phyloP scores from a whole-genome alignment of 2,888 invertebrate genomes.

The Rotaria magnacalcarata region DNA sequence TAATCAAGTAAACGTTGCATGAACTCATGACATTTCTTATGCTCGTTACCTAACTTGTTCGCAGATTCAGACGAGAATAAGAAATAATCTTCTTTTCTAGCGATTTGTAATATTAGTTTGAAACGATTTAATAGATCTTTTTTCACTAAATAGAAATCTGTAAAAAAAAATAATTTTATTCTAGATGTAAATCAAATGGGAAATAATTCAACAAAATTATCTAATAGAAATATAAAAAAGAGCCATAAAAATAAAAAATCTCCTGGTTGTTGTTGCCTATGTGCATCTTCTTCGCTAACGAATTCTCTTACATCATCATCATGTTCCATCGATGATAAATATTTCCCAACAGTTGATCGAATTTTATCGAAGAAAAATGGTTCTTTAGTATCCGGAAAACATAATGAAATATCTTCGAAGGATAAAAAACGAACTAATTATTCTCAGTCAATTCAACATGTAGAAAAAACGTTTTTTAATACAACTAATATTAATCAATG shows the following conservation, averaged over 20 bases:
- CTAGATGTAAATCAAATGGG: background rate
- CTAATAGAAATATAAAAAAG: background rate
- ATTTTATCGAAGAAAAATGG: background rate
- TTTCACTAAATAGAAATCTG: too few relatives aligned
- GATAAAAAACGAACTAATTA: too few relatives aligned
- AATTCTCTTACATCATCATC: background rate
- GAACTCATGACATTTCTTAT: background rate
- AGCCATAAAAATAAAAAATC: background rate
- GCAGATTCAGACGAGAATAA: background rate
- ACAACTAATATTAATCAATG: background rate
- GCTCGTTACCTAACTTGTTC: background rate
- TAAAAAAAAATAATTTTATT: background rate
- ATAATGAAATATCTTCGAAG: too few relatives aligned
- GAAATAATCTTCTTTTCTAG: background rate
- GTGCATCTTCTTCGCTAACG: too few relatives aligned
- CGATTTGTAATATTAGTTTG: background rate
- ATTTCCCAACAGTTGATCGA: conserved; percentile 10
- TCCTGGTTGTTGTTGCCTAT: background rate
- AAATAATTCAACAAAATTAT: background rate
- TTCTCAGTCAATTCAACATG: too few relatives aligned
- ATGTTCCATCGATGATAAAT: background rate
- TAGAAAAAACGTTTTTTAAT: background rate
- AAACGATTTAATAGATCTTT: too few relatives aligned
- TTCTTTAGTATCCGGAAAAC: background rate
- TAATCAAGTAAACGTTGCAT: background rate